Evolutionary conservation across 2,797 vertebrate species (phyloP).

Genomic region (Notamacropus eugenii): DNA sequence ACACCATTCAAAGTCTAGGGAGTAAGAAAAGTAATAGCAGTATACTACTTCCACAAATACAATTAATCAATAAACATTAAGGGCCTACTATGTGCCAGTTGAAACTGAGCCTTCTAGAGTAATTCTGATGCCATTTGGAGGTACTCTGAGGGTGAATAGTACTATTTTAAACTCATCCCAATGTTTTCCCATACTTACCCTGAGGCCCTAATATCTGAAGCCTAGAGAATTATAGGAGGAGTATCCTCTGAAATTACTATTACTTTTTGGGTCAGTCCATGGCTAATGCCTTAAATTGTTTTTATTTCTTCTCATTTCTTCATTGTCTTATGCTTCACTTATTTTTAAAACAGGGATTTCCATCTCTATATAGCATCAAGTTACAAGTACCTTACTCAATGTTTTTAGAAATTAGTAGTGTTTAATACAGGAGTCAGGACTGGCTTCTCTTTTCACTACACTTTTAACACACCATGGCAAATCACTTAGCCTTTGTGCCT

Average conservation of each 20-base stretch:
- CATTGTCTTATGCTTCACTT: neutral
- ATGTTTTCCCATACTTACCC: neutral
- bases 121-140: slow-evolving; percentile 50
- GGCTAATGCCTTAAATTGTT: neutral
- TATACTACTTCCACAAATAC: too few relatives aligned
- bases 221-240: neutral
- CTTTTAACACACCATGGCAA: neutral
- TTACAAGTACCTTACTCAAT: neutral
- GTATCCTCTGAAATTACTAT: neutral
- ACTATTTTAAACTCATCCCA: neutral
- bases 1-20: too few relatives aligned
- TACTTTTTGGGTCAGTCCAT: neutral
- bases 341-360: neutral
- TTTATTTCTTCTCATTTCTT: slow-evolving; percentile 13
- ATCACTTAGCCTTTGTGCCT: slow-evolving; percentile 21
- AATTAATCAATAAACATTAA: too few relatives aligned
- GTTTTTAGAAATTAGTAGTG: slow-evolving; percentile 21
- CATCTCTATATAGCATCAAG: neutral
- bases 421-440: neutral
- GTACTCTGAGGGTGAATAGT: slow-evolving; percentile 21
- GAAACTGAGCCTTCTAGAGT: slow-evolving; percentile 91
- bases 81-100: slow-evolving; percentile 82
- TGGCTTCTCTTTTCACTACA: neutral
- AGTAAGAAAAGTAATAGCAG: too few relatives aligned
- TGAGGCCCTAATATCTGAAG: neutral